Evolutionary conservation across 2,888 invertebrate genomes (phyloP), one percentile per base, ranked within the genome.

Genomic region (Zaprionus bogoriensis): DNA sequence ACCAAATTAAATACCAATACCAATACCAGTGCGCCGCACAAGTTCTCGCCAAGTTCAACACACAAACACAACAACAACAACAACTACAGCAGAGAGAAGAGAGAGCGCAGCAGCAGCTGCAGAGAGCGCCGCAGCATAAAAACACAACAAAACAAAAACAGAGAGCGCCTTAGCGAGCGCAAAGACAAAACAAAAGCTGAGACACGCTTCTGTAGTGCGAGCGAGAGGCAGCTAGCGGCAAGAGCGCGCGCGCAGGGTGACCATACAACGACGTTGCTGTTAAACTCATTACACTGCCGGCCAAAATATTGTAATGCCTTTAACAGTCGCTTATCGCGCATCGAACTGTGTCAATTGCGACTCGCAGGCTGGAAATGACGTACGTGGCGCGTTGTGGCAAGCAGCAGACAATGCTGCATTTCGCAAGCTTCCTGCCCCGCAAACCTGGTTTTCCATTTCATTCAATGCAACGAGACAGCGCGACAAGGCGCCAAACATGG

Each of bases 391-490:
- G n/a, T n/a, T 12, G 39, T 5, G 22, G 42, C 14, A 23, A 22
- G 41, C 23, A 55, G 25, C 39, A 60, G 30, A 58, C 61, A 74
- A 67, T 55, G 67, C 61, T 46, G 59, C 59, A 60, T 85, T 84
- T 79, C 82, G 82, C 76, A 78, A 79, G 58, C 55, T 52, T 32
- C 39, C 77, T 81, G 62, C 20, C 82, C 82, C 45, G 82, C 51
- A 82, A 87, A 82, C 82, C 82, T 87, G 78, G 87, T 81, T 81
- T 86, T 86, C 87, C 64, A 66, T 85, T 85, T 81, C 78, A 87
- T 84, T 77, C 85, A 87, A 84, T 86, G 68, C 62, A 70, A 74
- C 67, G 66, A 36, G n/a, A n/a, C n/a, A n/a, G n/a, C n/a, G n/a
- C n/a, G n/a, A 27, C 69, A 53, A 53, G 45, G 62, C 46, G 59